These are phyloP conservation scores for Oncorhynchus keta DNA, from an alignment of 2,113 vertebrate species.

Conservation along the genomic window DNA sequence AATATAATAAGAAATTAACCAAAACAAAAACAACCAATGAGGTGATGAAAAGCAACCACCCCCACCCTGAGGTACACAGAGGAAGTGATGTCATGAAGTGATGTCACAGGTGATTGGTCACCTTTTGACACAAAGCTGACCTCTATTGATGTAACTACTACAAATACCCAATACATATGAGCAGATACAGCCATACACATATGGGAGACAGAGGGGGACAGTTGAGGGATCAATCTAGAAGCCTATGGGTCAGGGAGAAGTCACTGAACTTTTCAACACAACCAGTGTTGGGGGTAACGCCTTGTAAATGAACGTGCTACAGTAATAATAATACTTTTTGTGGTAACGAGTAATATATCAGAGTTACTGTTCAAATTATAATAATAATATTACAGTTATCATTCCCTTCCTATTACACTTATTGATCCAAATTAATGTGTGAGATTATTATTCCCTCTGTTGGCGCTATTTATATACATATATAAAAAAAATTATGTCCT, in stretches of 20 bases:
- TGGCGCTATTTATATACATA: too few relatives aligned
- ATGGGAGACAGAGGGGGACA: constrained; percentile 45
- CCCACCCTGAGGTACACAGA: constrained; percentile 60
- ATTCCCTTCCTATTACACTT: too few relatives aligned
- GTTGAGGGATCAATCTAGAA: constrained; percentile 7
- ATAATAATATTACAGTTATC: too few relatives aligned
- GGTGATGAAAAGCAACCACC: constrained; percentile 70
- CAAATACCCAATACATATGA: constrained; percentile 41
- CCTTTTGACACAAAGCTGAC: constrained; percentile 49
- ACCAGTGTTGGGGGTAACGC: too few relatives aligned
- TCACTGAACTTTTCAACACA: not conserved
- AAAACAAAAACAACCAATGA: constrained; percentile 51
- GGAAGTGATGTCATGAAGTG: constrained; percentile 57
- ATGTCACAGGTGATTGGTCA: constrained; percentile 50
- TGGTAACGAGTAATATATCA: too few relatives aligned
- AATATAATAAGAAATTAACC: constrained; percentile 74
- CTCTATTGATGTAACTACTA: constrained; percentile 40
- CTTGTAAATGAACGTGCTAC: too few relatives aligned
- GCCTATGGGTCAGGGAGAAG: not conserved
- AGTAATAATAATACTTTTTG: too few relatives aligned
- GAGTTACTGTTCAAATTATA: too few relatives aligned
- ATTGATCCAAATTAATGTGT: too few relatives aligned
- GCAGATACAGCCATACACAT: constrained; percentile 40
- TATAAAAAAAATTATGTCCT: too few relatives aligned
- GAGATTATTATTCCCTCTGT: too few relatives aligned